phyloP scores from a whole-genome alignment of 2,888 invertebrate species.

The Microchrysa polita region DNA sequence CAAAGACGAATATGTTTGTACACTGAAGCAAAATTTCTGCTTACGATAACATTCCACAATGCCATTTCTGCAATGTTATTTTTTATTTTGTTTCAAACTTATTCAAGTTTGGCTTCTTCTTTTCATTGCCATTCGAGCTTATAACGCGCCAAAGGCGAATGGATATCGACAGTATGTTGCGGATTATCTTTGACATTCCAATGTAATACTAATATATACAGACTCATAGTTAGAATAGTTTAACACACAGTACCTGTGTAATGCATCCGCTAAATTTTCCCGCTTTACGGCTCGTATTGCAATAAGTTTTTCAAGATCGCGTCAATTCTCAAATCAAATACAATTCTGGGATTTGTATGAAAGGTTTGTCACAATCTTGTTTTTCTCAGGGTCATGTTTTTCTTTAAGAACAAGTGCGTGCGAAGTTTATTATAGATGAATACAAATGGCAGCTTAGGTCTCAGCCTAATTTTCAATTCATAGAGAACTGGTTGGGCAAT shows the following conservation, averaged over 20 bases:
- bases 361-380: neutral
- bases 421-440: conserved; percentile 10
- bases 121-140: neutral
- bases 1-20: too few relatives aligned
- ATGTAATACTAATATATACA: neutral
- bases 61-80: conserved; percentile 1
- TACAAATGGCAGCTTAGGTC: neutral
- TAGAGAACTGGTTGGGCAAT: conserved; percentile 1
- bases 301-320: too few relatives aligned
- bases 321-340: too few relatives aligned
- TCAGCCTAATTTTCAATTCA: neutral
- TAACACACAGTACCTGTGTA: too few relatives aligned
- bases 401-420: conserved; percentile 5
- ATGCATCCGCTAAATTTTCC: too few relatives aligned
- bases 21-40: too few relatives aligned
- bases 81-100: neutral
- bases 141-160: neutral
- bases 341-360: too few relatives aligned
- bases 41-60: conserved; percentile 5
- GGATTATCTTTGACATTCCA: too few relatives aligned
- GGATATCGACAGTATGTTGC: neutral
- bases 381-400: conserved; percentile 22
- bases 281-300: too few relatives aligned
- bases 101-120: conserved; percentile 1
- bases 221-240: neutral